A percentile compares a stretch with the other conserved stretches of the same genome.
These are phyloP conservation scores for Nansenia antarctica DNA, from an alignment of 2,113 vertebrate species.

Conservation along the genomic window DNA sequence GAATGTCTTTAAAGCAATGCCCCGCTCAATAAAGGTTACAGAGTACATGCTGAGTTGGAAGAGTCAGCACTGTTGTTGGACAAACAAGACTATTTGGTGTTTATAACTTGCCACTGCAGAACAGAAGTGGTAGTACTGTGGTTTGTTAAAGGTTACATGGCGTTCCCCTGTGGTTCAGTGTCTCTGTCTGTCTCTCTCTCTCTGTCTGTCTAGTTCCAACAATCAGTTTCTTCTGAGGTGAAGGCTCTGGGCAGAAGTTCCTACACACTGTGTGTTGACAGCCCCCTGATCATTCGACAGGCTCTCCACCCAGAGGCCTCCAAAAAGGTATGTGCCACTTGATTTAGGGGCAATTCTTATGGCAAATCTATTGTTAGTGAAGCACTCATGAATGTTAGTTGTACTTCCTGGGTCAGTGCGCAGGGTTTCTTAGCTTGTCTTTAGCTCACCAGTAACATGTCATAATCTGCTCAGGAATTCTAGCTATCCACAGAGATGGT, in stretches of 20 bases:
- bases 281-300: slow-evolving; percentile 88
- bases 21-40: too few relatives aligned
- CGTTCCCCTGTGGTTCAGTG: neutral
- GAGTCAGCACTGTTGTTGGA: too few relatives aligned
- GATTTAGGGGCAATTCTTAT: neutral
- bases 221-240: slow-evolving; percentile 86
- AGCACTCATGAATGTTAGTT: too few relatives aligned
- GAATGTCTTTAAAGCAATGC: too few relatives aligned
- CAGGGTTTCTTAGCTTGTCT: neutral
- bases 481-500: neutral
- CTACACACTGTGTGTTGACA: slow-evolving; percentile 88
- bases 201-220: slow-evolving; percentile 80
- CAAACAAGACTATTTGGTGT: too few relatives aligned
- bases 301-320: slow-evolving; percentile 93
- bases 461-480: slow-evolving; percentile 23
- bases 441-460: slow-evolving; percentile 19
- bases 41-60: too few relatives aligned
- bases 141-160: too few relatives aligned
- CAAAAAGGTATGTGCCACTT: slow-evolving; percentile 82
- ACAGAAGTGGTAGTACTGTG: too few relatives aligned
- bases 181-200: neutral
- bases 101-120: too few relatives aligned
- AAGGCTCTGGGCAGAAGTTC: slow-evolving; percentile 85
- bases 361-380: neutral
- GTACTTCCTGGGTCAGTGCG: neutral